Evolutionary conservation across 2,888 invertebrate genomes (phyloP).

Genomic region (Carcina quercana): DNA sequence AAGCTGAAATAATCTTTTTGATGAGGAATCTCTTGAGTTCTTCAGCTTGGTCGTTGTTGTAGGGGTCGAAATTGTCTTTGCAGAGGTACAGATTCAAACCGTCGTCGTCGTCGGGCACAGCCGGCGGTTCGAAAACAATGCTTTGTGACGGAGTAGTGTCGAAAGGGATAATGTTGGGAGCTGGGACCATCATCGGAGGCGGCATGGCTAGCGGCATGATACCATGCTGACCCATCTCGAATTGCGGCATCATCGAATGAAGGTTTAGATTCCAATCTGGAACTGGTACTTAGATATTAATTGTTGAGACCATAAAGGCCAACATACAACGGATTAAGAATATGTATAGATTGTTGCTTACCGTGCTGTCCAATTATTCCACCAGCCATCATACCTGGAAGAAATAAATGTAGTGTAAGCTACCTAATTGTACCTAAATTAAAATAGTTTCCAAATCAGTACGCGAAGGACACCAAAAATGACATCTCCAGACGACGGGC

Average conservation of each 20-base stretch:
- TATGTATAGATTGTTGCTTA: too few relatives aligned
- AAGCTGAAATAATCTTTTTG: slow-evolving; percentile 35
- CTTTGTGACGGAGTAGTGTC: not conserved
- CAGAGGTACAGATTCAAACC: slow-evolving; percentile 40
- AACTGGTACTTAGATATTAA: too few relatives aligned
- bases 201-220: slow-evolving; percentile 11
- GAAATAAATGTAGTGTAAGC: too few relatives aligned
- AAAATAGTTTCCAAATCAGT: too few relatives aligned
- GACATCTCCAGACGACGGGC: too few relatives aligned
- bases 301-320: too few relatives aligned
- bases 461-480: too few relatives aligned
- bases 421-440: too few relatives aligned
- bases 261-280: slow-evolving; percentile 40
- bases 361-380: too few relatives aligned
- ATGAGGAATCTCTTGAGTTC: slow-evolving; percentile 43
- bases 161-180: slow-evolving; percentile 11
- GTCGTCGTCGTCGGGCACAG: not conserved
- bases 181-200: slow-evolving; percentile 20
- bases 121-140: not conserved
- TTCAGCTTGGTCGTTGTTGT: slow-evolving; percentile 34
- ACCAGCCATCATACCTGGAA: too few relatives aligned
- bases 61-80: slow-evolving; percentile 51
- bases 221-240: slow-evolving; percentile 7
- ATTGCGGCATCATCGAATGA: slow-evolving; percentile 9
- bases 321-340: too few relatives aligned